Conservation (phyloP, 2,888 invertebrate species). For the Perdita meconis region DNA sequence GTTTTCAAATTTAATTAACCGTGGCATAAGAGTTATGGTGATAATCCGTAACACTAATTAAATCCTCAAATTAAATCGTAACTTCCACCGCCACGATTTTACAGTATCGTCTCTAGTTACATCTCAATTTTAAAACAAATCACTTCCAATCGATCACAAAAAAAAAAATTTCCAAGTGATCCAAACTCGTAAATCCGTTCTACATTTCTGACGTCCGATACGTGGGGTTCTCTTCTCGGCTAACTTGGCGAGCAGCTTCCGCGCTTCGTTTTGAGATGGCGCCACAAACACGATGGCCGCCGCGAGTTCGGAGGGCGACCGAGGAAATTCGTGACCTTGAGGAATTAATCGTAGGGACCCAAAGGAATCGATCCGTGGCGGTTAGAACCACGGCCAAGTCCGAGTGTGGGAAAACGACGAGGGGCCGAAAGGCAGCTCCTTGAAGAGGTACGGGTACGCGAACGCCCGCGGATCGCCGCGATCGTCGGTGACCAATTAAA, state of each 20-base stretch:
- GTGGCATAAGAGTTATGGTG: too few relatives aligned
- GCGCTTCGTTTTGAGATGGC: constrained; percentile 9
- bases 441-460: constrained; percentile 49
- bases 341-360: constrained; percentile 46
- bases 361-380: constrained; percentile 50
- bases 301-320: background rate
- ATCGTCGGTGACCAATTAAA: constrained; percentile 79
- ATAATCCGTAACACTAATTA: too few relatives aligned
- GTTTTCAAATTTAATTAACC: too few relatives aligned
- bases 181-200: background rate
- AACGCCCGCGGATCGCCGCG: constrained; percentile 60
- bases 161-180: too few relatives aligned
- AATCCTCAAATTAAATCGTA: too few relatives aligned
- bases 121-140: too few relatives aligned
- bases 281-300: constrained; percentile 16
- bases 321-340: constrained; percentile 42
- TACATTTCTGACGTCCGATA: constrained; percentile 51
- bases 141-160: too few relatives aligned
- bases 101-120: too few relatives aligned
- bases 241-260: constrained; percentile 26
- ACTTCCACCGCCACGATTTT: too few relatives aligned
- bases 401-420: constrained; percentile 55
- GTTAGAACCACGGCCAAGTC: constrained; percentile 10
- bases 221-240: constrained; percentile 64
- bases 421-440: constrained; percentile 15